Evolutionary conservation across 2,888 invertebrate genomes (phyloP).

Genomic region (Protodeltote pygarga): DNA sequence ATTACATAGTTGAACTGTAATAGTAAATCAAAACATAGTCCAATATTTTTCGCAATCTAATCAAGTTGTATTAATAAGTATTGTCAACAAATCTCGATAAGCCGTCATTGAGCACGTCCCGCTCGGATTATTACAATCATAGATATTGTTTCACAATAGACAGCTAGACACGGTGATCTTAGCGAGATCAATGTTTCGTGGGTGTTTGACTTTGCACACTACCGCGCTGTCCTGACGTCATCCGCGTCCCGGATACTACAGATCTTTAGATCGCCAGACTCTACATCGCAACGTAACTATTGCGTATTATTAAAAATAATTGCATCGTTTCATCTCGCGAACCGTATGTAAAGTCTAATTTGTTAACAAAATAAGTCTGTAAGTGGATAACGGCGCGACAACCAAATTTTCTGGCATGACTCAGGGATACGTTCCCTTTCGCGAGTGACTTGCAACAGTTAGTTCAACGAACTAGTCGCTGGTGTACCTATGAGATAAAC

Average conservation of each 20-base stretch:
- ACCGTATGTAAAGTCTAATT: neutral
- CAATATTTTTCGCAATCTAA: constrained; percentile 49
- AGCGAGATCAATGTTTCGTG: constrained; percentile 28
- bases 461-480: constrained; percentile 9
- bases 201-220: constrained; percentile 35
- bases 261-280: constrained; percentile 44
- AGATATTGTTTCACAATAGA: constrained; percentile 21
- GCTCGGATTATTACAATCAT: constrained; percentile 43
- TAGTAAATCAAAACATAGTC: neutral
- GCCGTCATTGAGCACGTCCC: constrained; percentile 39
- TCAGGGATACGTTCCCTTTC: constrained; percentile 10
- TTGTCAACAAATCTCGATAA: constrained; percentile 60
- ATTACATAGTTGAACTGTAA: no score
- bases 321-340: neutral
- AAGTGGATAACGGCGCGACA: constrained; percentile 4
- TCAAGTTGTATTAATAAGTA: constrained; percentile 48
- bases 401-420: constrained; percentile 8
- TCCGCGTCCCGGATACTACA: constrained; percentile 52
- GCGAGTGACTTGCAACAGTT: constrained; percentile 16
- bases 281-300: constrained; percentile 42
- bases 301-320: neutral
- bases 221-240: constrained; percentile 49
- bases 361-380: neutral
- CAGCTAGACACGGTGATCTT: constrained; percentile 15
- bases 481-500: neutral